Base-by-base conservation (phyloP, 2,113 vertebrate species). In the Typhlomys cinereus region DNA sequence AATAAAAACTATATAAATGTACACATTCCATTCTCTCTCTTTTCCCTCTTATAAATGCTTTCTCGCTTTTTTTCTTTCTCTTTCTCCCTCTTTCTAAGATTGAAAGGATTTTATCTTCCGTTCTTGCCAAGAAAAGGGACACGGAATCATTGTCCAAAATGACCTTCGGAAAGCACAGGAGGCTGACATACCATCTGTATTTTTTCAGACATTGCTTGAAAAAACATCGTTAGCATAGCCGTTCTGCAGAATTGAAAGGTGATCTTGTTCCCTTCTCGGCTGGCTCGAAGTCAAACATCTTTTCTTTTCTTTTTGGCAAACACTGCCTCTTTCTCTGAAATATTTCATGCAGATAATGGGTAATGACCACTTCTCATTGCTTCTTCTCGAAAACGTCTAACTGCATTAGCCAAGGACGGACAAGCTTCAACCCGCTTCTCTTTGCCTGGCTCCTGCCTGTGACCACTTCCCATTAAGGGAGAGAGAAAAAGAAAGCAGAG, bases 291-390 rank as follows among this genome's bases (percentile, higher is more conserved):
- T 98, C 98, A 98, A 97, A 97, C 96, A 97, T 96, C 95, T 96
- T 97, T 96, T 95, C 95, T 96, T 46, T 66, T 87, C 92, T 91
- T 93, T 90, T 92, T 97, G 97, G 97, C 97, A 97, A 97, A 96
- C 88, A 83, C 95, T 70, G 86, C 96, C 98, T 95, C 94, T 97
- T 96, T 95, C 96, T 98, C 96, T 98, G 97, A 98, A 97, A 95
- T 97, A 97, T 93, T 97, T 98, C 97, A 93, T 96, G 98, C 98
- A 98, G 97, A 97, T 98, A 98, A 98, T 98, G 97, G 97, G 97
- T 98, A 98, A 98, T 97, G 98, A 98, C 98, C 98, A 96, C 97
- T 98, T 97, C 97, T 97, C 97, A 95, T 96, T 95, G 96, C 96
- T 97, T 97, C 95, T 98, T 98, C 97, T 98, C 94, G 44, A 97